Evolutionary conservation across 2,113 vertebrate species (phyloP).

Genomic region (Trichomycterus rosablanca): DNA sequence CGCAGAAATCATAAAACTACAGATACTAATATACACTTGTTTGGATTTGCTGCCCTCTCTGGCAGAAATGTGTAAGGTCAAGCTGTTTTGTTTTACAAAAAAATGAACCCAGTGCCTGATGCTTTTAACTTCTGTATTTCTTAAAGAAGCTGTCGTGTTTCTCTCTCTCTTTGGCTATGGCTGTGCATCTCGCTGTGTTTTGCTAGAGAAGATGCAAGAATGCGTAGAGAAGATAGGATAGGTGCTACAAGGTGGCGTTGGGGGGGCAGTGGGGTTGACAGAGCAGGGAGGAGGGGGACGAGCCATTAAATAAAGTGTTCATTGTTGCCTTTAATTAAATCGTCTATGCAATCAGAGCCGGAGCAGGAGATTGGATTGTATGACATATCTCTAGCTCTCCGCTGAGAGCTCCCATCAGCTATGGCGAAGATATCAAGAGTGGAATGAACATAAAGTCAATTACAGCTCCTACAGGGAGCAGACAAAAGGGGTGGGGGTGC

Average conservation of each 20-base stretch:
- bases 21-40: no score
- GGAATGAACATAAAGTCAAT: conserved; percentile 49
- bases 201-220: no score
- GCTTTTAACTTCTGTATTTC: no score
- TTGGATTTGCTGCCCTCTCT: no score
- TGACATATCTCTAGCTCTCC: conserved; percentile 44
- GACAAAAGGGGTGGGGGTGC: conserved; percentile 19
- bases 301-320: conserved; percentile 50
- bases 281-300: conserved; percentile 6
- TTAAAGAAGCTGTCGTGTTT: no score
- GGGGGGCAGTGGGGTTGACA: conserved; percentile 7
- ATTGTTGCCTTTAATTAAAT: conserved; percentile 52
- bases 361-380: conserved; percentile 47
- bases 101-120: no score
- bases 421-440: conserved; percentile 40
- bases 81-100: no score
- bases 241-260: neutral
- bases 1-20: no score
- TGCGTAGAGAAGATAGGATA: neutral
- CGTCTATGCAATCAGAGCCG: conserved; percentile 43
- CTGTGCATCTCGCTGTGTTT: no score
- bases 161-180: no score
- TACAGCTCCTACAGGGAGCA: conserved; percentile 43
- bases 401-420: conserved; percentile 46
- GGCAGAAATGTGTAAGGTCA: no score